These are phyloP conservation scores for Oreonectes daqikongensis DNA, from an alignment of 2,797 vertebrate genomes.

Conservation along the genomic window DNA sequence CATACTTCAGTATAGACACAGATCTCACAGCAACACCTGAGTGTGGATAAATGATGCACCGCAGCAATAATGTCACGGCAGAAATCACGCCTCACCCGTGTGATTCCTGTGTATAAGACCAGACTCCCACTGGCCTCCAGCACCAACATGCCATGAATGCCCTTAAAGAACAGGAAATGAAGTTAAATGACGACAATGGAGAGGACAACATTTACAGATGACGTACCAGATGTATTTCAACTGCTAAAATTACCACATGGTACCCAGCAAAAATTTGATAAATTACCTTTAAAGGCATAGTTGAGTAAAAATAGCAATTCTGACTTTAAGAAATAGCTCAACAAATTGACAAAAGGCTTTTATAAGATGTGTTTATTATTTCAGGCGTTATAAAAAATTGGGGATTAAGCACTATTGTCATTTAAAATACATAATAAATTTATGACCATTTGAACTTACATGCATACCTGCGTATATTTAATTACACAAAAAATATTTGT, in stretches of 20 bases:
- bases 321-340: no score
- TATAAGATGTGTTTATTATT: not conserved
- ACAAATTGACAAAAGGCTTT: not conserved
- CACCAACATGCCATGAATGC: slow-evolving; percentile 87
- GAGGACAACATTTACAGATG: not conserved
- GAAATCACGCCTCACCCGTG: slow-evolving; percentile 76
- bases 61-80: slow-evolving; percentile 6
- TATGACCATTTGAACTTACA: no score
- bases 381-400: not conserved
- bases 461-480: no score
- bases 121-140: slow-evolving; percentile 91
- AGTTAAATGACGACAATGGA: not conserved
- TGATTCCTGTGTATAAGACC: slow-evolving; percentile 92
- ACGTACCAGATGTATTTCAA: no score
- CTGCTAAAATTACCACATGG: no score
- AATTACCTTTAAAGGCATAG: no score
- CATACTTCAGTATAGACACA: not conserved
- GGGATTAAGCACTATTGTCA: no score
- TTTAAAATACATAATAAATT: no score
- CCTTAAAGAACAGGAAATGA: slow-evolving; percentile 68
- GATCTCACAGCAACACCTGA: not conserved
- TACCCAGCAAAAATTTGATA: not conserved
- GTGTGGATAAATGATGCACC: slow-evolving; percentile 3
- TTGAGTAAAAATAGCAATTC: no score
- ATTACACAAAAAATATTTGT: no score